These are phyloP conservation scores for Alcis repandata DNA, from an alignment of 2,888 invertebrate genomes.

Conservation along the genomic window DNA sequence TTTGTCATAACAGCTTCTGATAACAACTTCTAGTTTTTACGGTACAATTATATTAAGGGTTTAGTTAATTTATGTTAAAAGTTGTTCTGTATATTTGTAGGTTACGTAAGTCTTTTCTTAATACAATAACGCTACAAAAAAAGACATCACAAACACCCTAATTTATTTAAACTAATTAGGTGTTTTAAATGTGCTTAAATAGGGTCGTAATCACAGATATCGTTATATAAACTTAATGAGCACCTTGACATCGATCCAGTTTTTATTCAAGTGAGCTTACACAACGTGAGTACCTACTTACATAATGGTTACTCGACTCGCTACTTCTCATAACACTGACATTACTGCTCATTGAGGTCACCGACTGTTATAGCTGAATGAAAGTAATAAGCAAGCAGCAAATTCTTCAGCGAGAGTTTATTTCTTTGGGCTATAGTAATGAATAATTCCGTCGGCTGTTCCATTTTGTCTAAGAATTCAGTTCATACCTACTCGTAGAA, in stretches of 20 bases:
- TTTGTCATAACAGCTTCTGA: too few species aligned
- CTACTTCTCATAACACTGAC: slow-evolving; percentile 25
- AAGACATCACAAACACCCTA: neutral
- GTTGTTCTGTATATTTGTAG: too few species aligned
- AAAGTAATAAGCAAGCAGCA: slow-evolving; percentile 1
- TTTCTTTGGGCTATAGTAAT: neutral
- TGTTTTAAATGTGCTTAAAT: neutral
- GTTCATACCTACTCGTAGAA: too few species aligned
- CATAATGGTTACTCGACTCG: slow-evolving; percentile 26
- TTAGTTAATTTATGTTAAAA: too few species aligned
- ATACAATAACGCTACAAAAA: too few species aligned
- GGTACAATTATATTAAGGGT: too few species aligned
- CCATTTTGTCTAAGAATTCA: too few species aligned
- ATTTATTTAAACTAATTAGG: neutral
- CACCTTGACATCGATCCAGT: slow-evolving; percentile 56
- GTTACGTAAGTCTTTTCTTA: too few species aligned
- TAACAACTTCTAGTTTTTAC: too few species aligned
- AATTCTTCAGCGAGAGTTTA: neutral
- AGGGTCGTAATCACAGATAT: neutral
- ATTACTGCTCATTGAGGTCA: slow-evolving; percentile 30
- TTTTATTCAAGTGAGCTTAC: slow-evolving; percentile 39
- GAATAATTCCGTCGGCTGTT: too few species aligned
- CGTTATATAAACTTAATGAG: slow-evolving; percentile 42
- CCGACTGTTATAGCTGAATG: slow-evolving; percentile 1
- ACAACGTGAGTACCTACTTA: slow-evolving; percentile 27